Evolutionary conservation across 2,888 invertebrate species (phyloP).

Genomic region (Oxystoma pomonae): DNA sequence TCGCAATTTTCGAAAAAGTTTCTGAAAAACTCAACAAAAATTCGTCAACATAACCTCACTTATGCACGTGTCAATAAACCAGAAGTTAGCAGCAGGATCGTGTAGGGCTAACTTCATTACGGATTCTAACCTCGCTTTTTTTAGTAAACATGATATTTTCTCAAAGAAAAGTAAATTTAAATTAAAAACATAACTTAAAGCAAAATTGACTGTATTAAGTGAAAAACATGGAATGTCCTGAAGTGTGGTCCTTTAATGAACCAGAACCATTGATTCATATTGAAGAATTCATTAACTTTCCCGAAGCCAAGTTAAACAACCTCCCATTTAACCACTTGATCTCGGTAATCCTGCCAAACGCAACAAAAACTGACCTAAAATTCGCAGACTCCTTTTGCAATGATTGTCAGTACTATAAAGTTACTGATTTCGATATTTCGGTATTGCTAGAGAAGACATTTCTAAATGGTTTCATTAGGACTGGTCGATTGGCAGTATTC

Average conservation of each 20-base stretch:
- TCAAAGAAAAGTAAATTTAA: too few relatives aligned
- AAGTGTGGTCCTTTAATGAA: slow-evolving; percentile 53
- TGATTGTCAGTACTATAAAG: slow-evolving; percentile 55
- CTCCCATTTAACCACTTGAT: slow-evolving; percentile 56
- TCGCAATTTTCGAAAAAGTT: not conserved
- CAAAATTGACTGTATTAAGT: too few relatives aligned
- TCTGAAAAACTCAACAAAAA: not conserved
- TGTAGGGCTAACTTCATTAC: too few relatives aligned
- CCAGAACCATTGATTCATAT: slow-evolving; percentile 44
- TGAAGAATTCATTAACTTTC: slow-evolving; percentile 33
- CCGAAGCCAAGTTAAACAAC: slow-evolving; percentile 34
- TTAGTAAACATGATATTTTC: too few relatives aligned
- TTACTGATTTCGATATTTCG: slow-evolving; percentile 45
- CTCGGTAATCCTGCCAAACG: slow-evolving; percentile 53
- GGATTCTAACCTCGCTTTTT: too few relatives aligned
- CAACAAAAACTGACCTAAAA: slow-evolving; percentile 43
- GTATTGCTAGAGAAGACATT: slow-evolving; percentile 51
- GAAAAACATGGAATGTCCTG: slow-evolving; percentile 53
- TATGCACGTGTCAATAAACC: slow-evolving; percentile 12
- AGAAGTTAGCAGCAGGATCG: not conserved
- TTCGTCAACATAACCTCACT: slow-evolving; percentile 12
- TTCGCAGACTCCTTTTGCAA: slow-evolving; percentile 43
- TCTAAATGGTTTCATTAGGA: slow-evolving; percentile 53
- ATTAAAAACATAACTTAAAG: too few relatives aligned
- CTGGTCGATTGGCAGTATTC: slow-evolving; percentile 53